Percentiles rank a stretch among this genome's conserved stretches.
phyloP scores from a whole-genome alignment of 2,888 invertebrate species.

The Orthosia gracilis region DNA sequence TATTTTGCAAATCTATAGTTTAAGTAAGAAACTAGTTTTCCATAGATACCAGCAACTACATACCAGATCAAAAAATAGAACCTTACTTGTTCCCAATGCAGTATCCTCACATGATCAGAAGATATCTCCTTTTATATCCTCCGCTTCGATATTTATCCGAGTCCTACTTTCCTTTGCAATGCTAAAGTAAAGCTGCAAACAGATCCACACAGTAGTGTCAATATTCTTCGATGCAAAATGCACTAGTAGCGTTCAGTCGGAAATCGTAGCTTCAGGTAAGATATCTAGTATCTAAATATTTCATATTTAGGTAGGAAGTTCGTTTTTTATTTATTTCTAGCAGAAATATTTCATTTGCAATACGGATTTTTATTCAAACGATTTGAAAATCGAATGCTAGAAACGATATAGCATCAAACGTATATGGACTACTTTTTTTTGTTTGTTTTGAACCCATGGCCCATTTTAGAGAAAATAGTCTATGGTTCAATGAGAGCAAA shows the following conservation, averaged over 20 bases:
- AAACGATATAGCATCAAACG: too few relatives aligned
- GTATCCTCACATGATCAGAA: not conserved
- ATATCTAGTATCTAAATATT: not conserved
- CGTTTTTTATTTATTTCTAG: not conserved
- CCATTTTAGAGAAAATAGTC: too few relatives aligned
- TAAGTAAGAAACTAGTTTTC: not conserved
- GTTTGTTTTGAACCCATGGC: too few relatives aligned
- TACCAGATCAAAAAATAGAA: not conserved
- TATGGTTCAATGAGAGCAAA: too few relatives aligned
- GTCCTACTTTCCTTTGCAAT: constrained; percentile 7
- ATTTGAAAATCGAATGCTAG: too few relatives aligned
- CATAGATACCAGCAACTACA: not conserved
- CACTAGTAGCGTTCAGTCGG: not conserved
- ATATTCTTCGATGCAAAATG: constrained; percentile 15
- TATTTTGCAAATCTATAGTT: not conserved
- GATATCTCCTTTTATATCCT: constrained; percentile 11
- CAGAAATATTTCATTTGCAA: not conserved
- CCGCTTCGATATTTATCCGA: constrained; percentile 15
- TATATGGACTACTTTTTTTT: too few relatives aligned
- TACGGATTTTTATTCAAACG: too few relatives aligned
- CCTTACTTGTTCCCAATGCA: not conserved
- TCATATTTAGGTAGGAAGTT: not conserved
- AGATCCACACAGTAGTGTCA: constrained; percentile 5
- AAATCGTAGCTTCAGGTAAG: not conserved
- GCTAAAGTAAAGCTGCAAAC: constrained; percentile 13